Percentiles rank a stretch among this genome's conserved stretches.
Conservation (phyloP, 2,888 invertebrate genomes). For the Lasiommata megera region DNA sequence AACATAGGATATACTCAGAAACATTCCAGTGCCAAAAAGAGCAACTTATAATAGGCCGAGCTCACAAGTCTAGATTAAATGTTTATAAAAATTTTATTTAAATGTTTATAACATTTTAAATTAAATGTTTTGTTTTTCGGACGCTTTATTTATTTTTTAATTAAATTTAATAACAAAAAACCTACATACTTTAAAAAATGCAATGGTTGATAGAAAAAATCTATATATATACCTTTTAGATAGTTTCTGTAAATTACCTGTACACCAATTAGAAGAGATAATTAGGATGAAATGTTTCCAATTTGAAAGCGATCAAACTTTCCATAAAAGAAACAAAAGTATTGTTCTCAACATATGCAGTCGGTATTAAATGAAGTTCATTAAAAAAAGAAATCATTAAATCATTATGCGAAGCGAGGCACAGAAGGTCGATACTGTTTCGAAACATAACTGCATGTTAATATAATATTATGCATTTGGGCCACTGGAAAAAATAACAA, state of each 20-base stretch:
- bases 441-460: constrained; percentile 58
- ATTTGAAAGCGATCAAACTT: background rate
- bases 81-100: too few species aligned
- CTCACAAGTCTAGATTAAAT: background rate
- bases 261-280: background rate
- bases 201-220: too few species aligned
- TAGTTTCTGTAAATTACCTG: too few species aligned
- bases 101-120: too few species aligned
- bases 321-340: constrained; percentile 2
- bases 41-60: background rate
- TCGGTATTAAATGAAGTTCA: constrained; percentile 34
- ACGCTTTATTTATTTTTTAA: too few species aligned
- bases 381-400: constrained; percentile 45
- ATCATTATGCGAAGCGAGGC: constrained; percentile 46
- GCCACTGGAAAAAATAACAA: constrained; percentile 52
- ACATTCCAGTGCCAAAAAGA: background rate
- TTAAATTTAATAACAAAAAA: too few species aligned
- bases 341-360: constrained; percentile 10
- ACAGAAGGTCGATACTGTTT: constrained; percentile 62
- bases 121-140: too few species aligned
- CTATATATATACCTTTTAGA: too few species aligned
- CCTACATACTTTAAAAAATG: too few species aligned
- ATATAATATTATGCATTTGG: constrained; percentile 65
- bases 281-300: background rate
- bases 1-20: background rate